Conservation (phyloP, 2,113 vertebrate genomes). For the Cheilinus undulatus region DNA sequence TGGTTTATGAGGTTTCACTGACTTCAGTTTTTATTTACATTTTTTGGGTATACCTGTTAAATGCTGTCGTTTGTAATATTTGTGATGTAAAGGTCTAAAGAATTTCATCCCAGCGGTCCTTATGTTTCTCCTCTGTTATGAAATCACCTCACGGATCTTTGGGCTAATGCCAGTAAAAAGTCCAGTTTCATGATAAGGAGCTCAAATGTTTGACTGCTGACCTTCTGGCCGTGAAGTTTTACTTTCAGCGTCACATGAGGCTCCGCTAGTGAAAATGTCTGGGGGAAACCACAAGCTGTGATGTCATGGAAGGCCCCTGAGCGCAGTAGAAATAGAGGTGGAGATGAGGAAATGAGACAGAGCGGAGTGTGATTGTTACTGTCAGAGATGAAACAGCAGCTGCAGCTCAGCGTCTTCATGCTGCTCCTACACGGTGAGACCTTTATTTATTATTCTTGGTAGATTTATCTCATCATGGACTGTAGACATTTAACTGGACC, state of each 20-base stretch:
- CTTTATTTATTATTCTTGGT: conserved; percentile 11
- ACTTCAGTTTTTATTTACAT: no score
- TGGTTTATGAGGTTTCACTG: no score
- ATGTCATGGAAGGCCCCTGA: conserved; percentile 80
- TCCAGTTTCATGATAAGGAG: no score
- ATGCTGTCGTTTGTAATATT: no score
- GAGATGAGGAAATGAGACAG: conserved; percentile 74
- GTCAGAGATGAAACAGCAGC: conserved; percentile 67
- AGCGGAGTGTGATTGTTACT: conserved; percentile 25
- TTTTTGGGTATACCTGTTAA: no score
- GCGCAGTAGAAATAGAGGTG: conserved; percentile 47
- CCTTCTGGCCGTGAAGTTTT: conserved; percentile 26
- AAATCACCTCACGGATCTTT: no score
- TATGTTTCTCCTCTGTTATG: no score
- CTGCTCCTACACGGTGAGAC: conserved; percentile 75
- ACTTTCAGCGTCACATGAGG: conserved; percentile 25
- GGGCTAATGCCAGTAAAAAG: no score
- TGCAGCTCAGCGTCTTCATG: conserved; percentile 59
- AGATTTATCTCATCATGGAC: background rate
- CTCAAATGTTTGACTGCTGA: no score
- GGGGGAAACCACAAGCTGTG: conserved; percentile 80
- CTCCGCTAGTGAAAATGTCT: background rate
- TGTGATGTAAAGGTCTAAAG: no score
- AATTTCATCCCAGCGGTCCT: no score
- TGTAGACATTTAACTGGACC: background rate